Conservation (phyloP, 1,140 invertebrate species). For the Drosophila rufa region DNA sequence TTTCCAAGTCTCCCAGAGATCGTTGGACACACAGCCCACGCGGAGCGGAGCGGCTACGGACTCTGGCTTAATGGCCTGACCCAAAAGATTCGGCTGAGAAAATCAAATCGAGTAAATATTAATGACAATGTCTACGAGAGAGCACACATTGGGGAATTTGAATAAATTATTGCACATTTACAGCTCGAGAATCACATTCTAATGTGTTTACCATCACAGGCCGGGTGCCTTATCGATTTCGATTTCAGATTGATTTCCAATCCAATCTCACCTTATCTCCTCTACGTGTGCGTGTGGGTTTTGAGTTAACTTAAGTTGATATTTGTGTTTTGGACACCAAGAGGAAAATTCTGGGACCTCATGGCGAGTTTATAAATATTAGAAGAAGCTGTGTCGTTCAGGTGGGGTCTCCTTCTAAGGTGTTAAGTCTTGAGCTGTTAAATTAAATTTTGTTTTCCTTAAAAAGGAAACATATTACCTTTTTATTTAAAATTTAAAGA, state of each 20-base stretch:
- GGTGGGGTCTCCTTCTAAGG: not conserved
- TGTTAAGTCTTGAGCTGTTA: constrained; percentile 41
- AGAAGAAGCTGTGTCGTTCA: constrained; percentile 36
- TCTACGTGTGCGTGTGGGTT: constrained; percentile 3
- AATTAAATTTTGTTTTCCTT: constrained; percentile 4
- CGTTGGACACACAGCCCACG: constrained; percentile 57
- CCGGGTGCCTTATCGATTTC: constrained; percentile 68
- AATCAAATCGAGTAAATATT: constrained; percentile 71
- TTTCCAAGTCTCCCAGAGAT: constrained; percentile 62
- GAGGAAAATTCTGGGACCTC: constrained; percentile 39
- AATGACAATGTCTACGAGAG: constrained; percentile 65
- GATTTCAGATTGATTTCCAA: constrained; percentile 76
- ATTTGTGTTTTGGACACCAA: not conserved
- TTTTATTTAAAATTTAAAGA: not conserved
- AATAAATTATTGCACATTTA: constrained; percentile 83
- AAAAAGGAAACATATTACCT: not conserved
- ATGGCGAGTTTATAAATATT: constrained; percentile 69
- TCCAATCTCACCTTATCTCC: constrained; percentile 55
- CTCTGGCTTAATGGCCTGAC: constrained; percentile 57
- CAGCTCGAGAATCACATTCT: constrained; percentile 74
- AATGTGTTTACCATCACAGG: constrained; percentile 53
- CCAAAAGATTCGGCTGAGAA: constrained; percentile 55
- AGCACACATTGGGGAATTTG: constrained; percentile 76
- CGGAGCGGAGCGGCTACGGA: constrained; percentile 22
- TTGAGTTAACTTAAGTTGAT: constrained; percentile 21